phyloP scores from a whole-genome alignment of 1,140 invertebrate genomes.

The Arion vulgaris region DNA sequence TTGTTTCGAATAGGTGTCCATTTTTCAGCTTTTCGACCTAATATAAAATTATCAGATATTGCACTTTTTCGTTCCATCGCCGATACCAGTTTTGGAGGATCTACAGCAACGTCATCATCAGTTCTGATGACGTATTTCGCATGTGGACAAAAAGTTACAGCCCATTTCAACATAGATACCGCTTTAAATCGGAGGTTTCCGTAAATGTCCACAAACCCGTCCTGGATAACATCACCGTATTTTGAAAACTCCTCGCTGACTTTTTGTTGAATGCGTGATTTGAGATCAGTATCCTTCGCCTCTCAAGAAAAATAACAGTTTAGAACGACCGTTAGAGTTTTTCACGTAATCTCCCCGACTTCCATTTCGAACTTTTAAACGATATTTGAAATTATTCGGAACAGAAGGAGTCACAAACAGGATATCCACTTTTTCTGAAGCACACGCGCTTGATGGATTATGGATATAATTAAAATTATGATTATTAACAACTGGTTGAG shows the following conservation, averaged over 20 bases:
- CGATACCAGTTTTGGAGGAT: background rate
- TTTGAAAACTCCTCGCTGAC: background rate
- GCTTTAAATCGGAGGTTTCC: constrained; percentile 17
- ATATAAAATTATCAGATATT: background rate
- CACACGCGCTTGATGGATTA: background rate
- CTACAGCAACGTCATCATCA: constrained; percentile 15
- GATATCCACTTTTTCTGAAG: background rate
- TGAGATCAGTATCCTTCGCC: too few relatives aligned
- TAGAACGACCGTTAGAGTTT: background rate
- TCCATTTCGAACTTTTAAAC: background rate
- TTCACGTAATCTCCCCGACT: background rate
- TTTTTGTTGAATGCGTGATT: background rate
- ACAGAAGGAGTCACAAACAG: constrained; percentile 9
- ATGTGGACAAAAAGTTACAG: background rate
- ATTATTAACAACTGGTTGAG: constrained; percentile 17
- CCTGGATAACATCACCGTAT: constrained; percentile 30
- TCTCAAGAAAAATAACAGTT: constrained; percentile 26
- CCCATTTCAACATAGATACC: constrained; percentile 24
- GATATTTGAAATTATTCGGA: background rate
- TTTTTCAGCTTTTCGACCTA: background rate
- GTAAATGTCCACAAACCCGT: constrained; percentile 17
- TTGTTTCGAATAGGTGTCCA: background rate
- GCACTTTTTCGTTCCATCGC: background rate
- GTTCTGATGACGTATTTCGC: constrained; percentile 17
- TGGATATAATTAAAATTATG: constrained; percentile 10